phyloP scores from a whole-genome alignment of 2,888 invertebrate species.

The Caenorhabditis afra region DNA sequence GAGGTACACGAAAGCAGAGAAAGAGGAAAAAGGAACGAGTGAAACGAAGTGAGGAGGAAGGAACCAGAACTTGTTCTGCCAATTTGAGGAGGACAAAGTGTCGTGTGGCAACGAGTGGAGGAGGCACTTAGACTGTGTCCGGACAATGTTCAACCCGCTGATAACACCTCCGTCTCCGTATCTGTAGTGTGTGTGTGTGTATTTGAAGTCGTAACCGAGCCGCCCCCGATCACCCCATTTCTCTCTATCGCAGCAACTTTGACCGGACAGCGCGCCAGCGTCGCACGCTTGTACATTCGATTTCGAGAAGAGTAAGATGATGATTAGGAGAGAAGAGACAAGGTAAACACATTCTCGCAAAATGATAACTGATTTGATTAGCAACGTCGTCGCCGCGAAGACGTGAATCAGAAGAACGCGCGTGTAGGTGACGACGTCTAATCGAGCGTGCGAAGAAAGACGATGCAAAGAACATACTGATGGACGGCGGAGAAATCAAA shows the following conservation, averaged over 20 bases:
- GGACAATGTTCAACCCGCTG: slow-evolving; percentile 15
- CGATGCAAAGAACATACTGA: slow-evolving; percentile 15
- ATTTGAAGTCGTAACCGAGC: slow-evolving; percentile 32
- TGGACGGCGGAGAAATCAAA: background rate
- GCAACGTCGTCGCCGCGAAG: slow-evolving; percentile 14
- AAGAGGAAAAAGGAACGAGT: slow-evolving; percentile 1
- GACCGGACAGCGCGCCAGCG: slow-evolving; percentile 19
- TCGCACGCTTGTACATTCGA: slow-evolving; percentile 19
- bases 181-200: background rate
- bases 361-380: slow-evolving; percentile 53
- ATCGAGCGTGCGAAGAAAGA: slow-evolving; percentile 31
- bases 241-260: slow-evolving; percentile 44
- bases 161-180: slow-evolving; percentile 4
- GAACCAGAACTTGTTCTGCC: slow-evolving; percentile 36
- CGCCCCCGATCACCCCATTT: slow-evolving; percentile 54
- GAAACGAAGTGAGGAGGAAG: slow-evolving; percentile 7
- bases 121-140: slow-evolving; percentile 1
- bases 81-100: slow-evolving; percentile 1
- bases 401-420: slow-evolving; percentile 20
- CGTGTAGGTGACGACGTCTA: slow-evolving; percentile 34
- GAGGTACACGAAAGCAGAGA: slow-evolving; percentile 17
- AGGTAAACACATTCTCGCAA: slow-evolving; percentile 28
- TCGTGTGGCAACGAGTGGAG: background rate
- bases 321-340: slow-evolving; percentile 27
- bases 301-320: slow-evolving; percentile 23